Evolutionary conservation across 2,888 invertebrate species (phyloP).

Genomic region (Tinea trinotella): DNA sequence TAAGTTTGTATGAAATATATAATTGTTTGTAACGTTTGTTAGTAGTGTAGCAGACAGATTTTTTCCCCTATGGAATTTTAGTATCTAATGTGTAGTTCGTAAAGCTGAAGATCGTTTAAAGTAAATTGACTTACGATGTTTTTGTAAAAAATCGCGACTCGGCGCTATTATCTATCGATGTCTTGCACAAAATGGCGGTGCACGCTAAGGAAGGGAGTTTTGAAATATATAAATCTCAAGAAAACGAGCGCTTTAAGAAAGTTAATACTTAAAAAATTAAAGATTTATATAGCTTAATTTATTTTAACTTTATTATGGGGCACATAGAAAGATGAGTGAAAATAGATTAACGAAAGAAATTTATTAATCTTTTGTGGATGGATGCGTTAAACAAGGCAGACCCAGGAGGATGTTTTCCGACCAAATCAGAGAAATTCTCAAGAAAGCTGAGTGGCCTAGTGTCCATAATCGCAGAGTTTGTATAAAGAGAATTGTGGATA

Average conservation of each 20-base stretch:
- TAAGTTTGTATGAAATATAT: not conserved
- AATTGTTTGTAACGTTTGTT: not conserved
- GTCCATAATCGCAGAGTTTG: too few relatives aligned
- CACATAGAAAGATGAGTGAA: too few relatives aligned
- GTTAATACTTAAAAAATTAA: too few relatives aligned
- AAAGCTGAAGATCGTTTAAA: not conserved
- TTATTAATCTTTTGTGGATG: too few relatives aligned
- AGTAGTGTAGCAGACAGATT: not conserved
- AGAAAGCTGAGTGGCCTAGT: too few relatives aligned
- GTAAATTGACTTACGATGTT: conserved; percentile 64
- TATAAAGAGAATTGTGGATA: too few relatives aligned
- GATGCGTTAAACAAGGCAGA: too few relatives aligned
- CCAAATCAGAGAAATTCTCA: too few relatives aligned
- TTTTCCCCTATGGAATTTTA: not conserved
- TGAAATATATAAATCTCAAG: not conserved
- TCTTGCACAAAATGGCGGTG: conserved; percentile 68
- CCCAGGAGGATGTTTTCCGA: too few relatives aligned
- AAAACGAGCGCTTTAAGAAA: not conserved
- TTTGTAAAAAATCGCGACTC: conserved; percentile 58
- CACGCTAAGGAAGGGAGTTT: not conserved
- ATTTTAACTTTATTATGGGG: too few relatives aligned
- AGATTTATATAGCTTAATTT: too few relatives aligned
- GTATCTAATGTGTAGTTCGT: not conserved
- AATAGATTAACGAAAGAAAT: too few relatives aligned
- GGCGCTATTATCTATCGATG: conserved; percentile 68